These are phyloP conservation scores for Geophilus truncorum DNA, from an alignment of 2,888 invertebrate genomes.

Conservation along the genomic window DNA sequence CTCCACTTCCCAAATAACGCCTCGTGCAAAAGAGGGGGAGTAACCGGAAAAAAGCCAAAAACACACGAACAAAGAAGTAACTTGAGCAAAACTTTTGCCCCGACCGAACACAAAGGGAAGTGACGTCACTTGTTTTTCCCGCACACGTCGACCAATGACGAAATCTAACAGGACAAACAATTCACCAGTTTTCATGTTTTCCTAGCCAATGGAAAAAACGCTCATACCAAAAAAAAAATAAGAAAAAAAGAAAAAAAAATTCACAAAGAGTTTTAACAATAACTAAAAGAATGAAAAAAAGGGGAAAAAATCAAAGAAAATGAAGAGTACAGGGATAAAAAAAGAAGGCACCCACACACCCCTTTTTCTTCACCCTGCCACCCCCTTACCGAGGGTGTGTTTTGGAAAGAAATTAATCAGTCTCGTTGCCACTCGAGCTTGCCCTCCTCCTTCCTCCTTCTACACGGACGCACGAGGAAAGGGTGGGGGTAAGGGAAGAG, in stretches of 20 bases:
- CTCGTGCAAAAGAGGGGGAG: not conserved
- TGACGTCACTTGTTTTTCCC: conserved; percentile 5
- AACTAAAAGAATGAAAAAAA: not conserved
- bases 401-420: conserved; percentile 20
- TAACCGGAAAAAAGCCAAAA: not conserved
- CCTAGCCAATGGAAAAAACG: not conserved
- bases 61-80: not conserved
- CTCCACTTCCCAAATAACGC: conserved; percentile 16
- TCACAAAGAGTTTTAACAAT: conserved; percentile 1
- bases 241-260: not conserved
- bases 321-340: not conserved
- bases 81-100: not conserved
- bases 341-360: not conserved
- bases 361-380: not conserved
- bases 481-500: conserved; percentile 22
- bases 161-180: not conserved
- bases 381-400: not conserved
- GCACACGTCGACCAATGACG: not conserved
- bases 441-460: conserved; percentile 14
- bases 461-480: conserved; percentile 14
- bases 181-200: not conserved
- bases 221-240: no score
- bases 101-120: not conserved
- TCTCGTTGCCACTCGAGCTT: conserved; percentile 21
- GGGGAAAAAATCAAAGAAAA: not conserved